Conservation (phyloP, 1,140 invertebrate species). For the Eufriesea mexicana region DNA sequence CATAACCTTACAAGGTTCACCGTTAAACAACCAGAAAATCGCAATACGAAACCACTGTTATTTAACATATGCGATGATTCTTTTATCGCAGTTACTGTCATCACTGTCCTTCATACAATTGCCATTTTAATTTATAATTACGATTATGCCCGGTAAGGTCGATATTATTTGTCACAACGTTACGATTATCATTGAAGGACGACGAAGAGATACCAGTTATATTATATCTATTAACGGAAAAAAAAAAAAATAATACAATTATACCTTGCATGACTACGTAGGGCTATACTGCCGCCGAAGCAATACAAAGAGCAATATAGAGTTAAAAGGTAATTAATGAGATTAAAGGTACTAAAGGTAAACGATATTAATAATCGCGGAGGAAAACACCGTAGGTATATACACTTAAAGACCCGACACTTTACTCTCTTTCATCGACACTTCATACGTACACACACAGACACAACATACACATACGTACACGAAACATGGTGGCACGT, state of each 20-base stretch:
- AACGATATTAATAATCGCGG: constrained; percentile 62
- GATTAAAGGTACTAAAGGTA: constrained; percentile 66
- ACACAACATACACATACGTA: neutral
- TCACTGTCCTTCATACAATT: neutral
- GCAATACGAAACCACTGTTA: neutral
- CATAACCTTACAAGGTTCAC: neutral
- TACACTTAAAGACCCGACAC: neutral
- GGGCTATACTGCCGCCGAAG: constrained; percentile 76
- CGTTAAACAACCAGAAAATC: neutral
- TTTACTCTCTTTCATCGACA: neutral
- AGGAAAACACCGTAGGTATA: constrained; percentile 41
- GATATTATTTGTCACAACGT: neutral
- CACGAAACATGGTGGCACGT: neutral
- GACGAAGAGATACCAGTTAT: constrained; percentile 35
- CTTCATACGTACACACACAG: neutral
- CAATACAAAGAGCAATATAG: constrained; percentile 82
- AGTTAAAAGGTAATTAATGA: constrained; percentile 71
- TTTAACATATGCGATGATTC: neutral
- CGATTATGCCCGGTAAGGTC: constrained; percentile 19
- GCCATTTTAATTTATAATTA: neutral
- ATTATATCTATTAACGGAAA: constrained; percentile 60
- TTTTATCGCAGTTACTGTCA: constrained; percentile 36
- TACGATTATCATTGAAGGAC: constrained; percentile 17
- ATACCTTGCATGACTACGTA: constrained; percentile 78
- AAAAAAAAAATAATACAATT: constrained; percentile 50